Evolutionary conservation across 1,140 invertebrate species (phyloP).

Genomic region (Pseudobourletiella spinata): DNA sequence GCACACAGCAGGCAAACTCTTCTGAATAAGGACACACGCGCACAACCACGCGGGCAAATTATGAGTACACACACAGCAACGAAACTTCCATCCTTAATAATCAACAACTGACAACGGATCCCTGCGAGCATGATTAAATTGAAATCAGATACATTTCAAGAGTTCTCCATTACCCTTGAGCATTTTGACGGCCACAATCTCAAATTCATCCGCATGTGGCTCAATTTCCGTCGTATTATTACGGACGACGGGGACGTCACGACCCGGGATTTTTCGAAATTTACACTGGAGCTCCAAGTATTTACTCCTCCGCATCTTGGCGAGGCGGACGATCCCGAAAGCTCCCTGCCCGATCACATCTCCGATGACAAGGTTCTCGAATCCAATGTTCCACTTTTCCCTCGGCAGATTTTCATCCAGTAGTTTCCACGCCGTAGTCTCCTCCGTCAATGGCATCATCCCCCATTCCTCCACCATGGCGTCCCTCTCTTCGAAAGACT

Average conservation of each 20-base stretch:
- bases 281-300: slow-evolving; percentile 35
- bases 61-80: no score
- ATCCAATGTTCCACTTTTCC: slow-evolving; percentile 60
- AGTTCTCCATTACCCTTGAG: slow-evolving; percentile 74
- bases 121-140: no score
- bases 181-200: slow-evolving; percentile 68
- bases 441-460: slow-evolving; percentile 28
- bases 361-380: slow-evolving; percentile 53
- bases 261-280: slow-evolving; percentile 21
- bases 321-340: slow-evolving; percentile 62
- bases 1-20: no score
- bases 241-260: background rate
- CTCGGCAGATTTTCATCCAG: slow-evolving; percentile 49
- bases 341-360: slow-evolving; percentile 68
- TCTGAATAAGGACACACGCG: no score
- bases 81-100: no score
- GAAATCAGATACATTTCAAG: no score
- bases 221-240: no score
- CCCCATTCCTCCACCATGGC: slow-evolving; percentile 28
- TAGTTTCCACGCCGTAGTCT: slow-evolving; percentile 40
- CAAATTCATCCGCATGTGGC: slow-evolving; percentile 35
- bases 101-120: no score
- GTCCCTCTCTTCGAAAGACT: slow-evolving; percentile 34
- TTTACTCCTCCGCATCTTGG: slow-evolving; percentile 37
- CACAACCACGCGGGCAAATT: no score